phyloP scores from a whole-genome alignment of 2,797 vertebrate genomes.

The Cynopterus sphinx region DNA sequence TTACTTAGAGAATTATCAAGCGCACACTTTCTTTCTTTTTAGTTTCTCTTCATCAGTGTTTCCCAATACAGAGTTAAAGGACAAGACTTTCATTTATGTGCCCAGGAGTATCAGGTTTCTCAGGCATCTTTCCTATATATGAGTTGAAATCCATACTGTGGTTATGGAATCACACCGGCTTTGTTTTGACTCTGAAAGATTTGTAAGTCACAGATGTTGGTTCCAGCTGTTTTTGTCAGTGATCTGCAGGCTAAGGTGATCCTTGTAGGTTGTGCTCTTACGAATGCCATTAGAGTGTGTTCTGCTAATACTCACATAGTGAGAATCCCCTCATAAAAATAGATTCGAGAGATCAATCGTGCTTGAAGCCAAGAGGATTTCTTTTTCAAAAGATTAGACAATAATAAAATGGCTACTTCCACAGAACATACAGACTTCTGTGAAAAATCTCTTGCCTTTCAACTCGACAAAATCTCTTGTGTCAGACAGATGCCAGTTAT shows the following conservation, averaged over 20 bases:
- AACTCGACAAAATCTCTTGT: not conserved
- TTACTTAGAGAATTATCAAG: slow-evolving; percentile 48
- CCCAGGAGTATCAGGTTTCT: not conserved
- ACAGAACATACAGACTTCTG: not conserved
- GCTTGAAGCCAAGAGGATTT: slow-evolving; percentile 19
- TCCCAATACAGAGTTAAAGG: slow-evolving; percentile 49
- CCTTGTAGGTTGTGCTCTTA: slow-evolving; percentile 22
- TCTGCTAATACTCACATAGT: not conserved
- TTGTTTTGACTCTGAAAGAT: slow-evolving; percentile 56
- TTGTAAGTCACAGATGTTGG: slow-evolving; percentile 61
- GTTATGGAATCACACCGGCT: slow-evolving; percentile 48
- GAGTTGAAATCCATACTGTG: slow-evolving; percentile 8
- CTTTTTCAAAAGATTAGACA: not conserved
- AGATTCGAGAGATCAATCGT: slow-evolving; percentile 1
- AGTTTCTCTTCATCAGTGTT: slow-evolving; percentile 41
- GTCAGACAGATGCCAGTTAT: not conserved
- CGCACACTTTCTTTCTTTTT: slow-evolving; percentile 52
- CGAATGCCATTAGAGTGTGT: not conserved
- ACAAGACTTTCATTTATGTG: slow-evolving; percentile 6
- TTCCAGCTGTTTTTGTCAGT: slow-evolving; percentile 66
- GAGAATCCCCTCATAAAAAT: slow-evolving; percentile 4
- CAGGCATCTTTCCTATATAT: not conserved
- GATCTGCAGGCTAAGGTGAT: slow-evolving; percentile 53
- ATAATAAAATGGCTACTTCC: not conserved
- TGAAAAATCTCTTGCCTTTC: not conserved